Evolutionary conservation across 2,797 vertebrate genomes (phyloP).

Genomic region (Phalloptychus januarius): DNA sequence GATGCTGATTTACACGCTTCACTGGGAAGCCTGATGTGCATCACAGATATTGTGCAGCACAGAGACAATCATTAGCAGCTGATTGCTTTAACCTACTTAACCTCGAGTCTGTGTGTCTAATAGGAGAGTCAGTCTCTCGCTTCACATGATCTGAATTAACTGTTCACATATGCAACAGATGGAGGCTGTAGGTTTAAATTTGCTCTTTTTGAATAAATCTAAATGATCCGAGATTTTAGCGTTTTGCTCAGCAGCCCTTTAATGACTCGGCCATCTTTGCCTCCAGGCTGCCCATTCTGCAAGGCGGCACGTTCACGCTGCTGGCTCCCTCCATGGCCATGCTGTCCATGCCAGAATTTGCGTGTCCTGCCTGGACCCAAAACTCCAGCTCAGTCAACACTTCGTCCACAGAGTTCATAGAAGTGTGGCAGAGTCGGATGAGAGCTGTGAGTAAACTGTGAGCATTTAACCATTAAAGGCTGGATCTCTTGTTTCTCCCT

Average conservation of each 20-base stretch:
- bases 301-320: conserved; percentile 93
- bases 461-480: not conserved
- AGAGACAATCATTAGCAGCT: conserved; percentile 18
- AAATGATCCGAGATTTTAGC: not conserved
- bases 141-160: conserved; percentile 61
- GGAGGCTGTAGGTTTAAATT: not conserved
- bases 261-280: not conserved
- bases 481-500: not conserved
- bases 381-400: conserved; percentile 88
- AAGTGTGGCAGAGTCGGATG: conserved; percentile 94
- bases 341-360: conserved; percentile 92
- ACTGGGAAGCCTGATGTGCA: not conserved
- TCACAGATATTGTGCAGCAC: not conserved
- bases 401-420: conserved; percentile 84
- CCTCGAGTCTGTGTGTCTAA: conserved; percentile 19
- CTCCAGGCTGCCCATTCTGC: conserved; percentile 92
- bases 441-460: conserved; percentile 83
- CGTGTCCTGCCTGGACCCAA: conserved; percentile 91
- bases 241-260: not conserved
- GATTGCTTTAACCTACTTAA: conserved; percentile 43
- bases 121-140: conserved; percentile 17
- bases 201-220: not conserved
- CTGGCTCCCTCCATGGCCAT: conserved; percentile 91
- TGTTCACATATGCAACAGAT: conserved; percentile 5
- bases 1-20: not conserved